Evolutionary conservation across 2,888 invertebrate species (phyloP), one percentile per base, ranked within the genome.

Genomic region (Eupithecia vulgata): DNA sequence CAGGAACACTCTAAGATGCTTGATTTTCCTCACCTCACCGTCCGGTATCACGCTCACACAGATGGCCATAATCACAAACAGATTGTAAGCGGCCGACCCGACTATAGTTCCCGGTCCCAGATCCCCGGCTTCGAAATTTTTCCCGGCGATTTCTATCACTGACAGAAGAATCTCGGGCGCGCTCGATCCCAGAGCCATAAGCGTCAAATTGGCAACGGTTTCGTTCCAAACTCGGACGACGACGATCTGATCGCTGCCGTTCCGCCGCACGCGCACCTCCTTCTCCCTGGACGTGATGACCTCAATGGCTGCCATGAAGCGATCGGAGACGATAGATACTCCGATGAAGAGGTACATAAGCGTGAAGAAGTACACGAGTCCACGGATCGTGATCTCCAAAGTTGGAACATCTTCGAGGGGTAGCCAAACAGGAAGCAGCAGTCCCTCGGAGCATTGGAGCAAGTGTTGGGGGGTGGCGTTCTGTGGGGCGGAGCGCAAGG

Each of bases 271-370:
- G 83, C 97, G 96, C 85, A 99, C 97, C 90, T 99, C 98, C 84
- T 98, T 97, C 90, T 99, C 99, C 89, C 99, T 97, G 0, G 99
- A 99, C 70, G 99, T 99, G 90, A 99, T 99, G 81, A 99, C 99
- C 95, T 99, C 99, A 89, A 99, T 99, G 84, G 99, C 97, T 61
- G 99, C 98, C 99, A 99, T 99, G 94, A 99, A 99, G 75, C 99
- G 97, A 90, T 99, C 99, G 81, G 99, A 99, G 80, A 99, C 97
- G 90, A 99, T 99, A 82, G 99, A 99, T 65, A 99, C 99, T 72
- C 99, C 99, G 87, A 99, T 97, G 95, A 99, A 99, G 89, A 99
- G 96, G 91, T 99, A 99, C 84, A 97, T 95, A 91, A 99, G 96
- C 66, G 96, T 94, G 68, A 98, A 82, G 94, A 99, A 98, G 94